Evolutionary conservation across 2,888 invertebrate genomes (phyloP).

Genomic region (Brassicogethes aeneus): DNA sequence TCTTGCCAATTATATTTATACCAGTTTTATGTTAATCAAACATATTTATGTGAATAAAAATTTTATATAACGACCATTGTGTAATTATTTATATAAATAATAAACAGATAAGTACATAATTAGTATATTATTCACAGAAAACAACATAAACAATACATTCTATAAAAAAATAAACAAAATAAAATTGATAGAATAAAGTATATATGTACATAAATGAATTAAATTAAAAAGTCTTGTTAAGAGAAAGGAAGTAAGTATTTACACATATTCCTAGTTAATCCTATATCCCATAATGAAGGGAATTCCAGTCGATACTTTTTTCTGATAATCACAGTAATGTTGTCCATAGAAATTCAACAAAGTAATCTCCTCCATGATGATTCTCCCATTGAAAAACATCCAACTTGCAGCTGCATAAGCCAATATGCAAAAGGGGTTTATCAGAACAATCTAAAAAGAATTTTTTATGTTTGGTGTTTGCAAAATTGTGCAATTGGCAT

Average conservation of each 20-base stretch:
- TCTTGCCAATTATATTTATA: slow-evolving; percentile 23
- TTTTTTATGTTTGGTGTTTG: neutral
- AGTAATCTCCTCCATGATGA: slow-evolving; percentile 81
- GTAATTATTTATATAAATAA: slow-evolving; percentile 9
- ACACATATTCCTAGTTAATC: slow-evolving; percentile 14
- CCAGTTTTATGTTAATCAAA: slow-evolving; percentile 16
- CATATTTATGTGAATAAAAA: slow-evolving; percentile 18
- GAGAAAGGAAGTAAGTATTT: too few relatives aligned
- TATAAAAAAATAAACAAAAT: too few relatives aligned
- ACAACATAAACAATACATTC: too few relatives aligned
- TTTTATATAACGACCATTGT: slow-evolving; percentile 15
- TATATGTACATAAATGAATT: too few relatives aligned
- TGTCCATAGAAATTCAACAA: slow-evolving; percentile 87
- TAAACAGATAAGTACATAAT: too few relatives aligned
- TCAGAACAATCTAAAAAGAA: slow-evolving; percentile 62
- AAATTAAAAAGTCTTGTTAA: too few relatives aligned
- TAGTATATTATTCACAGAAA: too few relatives aligned
- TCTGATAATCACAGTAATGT: slow-evolving; percentile 80
- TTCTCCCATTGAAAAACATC: slow-evolving; percentile 84
- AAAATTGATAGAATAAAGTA: too few relatives aligned
- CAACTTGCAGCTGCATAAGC: slow-evolving; percentile 78
- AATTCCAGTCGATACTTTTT: slow-evolving; percentile 72
- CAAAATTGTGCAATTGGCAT: too few relatives aligned
- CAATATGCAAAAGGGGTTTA: slow-evolving; percentile 82
- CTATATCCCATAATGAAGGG: slow-evolving; percentile 78